Evolutionary conservation across 2,113 vertebrate species (phyloP).

Genomic region (Eclectus roratus): DNA sequence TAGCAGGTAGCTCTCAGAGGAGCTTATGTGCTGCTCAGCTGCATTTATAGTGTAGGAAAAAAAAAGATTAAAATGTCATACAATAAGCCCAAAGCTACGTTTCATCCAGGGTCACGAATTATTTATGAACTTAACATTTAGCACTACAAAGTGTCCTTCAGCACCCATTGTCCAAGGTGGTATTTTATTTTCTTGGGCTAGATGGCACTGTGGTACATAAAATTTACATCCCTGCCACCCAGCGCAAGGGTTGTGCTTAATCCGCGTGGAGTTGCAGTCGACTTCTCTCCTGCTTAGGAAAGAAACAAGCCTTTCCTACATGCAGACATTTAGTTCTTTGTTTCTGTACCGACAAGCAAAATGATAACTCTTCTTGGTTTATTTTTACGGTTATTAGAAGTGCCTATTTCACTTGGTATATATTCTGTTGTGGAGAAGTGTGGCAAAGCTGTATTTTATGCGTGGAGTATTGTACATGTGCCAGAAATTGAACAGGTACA

Average conservation of each 20-base stretch:
- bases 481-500: neutral
- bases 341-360: neutral
- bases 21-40: neutral
- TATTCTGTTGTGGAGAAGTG: neutral
- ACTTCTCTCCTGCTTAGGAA: neutral
- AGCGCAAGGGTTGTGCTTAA: neutral
- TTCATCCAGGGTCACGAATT: slow-evolving; percentile 41
- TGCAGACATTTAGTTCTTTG: neutral
- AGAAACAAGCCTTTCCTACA: neutral
- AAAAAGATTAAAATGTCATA: slow-evolving; percentile 34
- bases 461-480: neutral
- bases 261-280: rapidly evolving
- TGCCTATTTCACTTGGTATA: neutral
- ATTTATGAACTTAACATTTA: slow-evolving; percentile 62
- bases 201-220: slow-evolving; percentile 53
- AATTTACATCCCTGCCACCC: neutral
- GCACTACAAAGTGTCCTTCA: neutral
- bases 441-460: neutral
- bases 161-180: neutral
- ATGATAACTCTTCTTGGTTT: neutral
- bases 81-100: slow-evolving; percentile 37
- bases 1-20: slow-evolving; percentile 4
- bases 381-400: neutral
- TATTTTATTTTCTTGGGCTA: neutral
- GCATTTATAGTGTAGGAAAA: slow-evolving; percentile 18